Percentiles rank a stretch among this genome's conserved stretches.
Evolutionary conservation across 2,888 invertebrate genomes (phyloP).

Genomic region (Lucinisca nassula): DNA sequence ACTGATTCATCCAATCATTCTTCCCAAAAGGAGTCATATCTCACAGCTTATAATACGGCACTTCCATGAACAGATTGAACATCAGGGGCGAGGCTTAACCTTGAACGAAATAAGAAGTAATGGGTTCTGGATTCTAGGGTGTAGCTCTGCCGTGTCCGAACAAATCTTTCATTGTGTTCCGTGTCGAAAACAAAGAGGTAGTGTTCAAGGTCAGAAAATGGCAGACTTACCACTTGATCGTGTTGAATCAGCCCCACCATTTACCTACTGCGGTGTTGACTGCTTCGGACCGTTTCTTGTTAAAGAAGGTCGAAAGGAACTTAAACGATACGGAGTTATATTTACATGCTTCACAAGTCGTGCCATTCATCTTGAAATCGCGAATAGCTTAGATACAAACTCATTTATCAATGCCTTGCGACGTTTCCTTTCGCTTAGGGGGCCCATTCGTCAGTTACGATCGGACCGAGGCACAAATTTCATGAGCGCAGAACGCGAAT

Average conservation of each 20-base stretch:
- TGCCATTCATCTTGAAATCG: slow-evolving; percentile 54
- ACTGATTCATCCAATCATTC: slow-evolving; percentile 62
- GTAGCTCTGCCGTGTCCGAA: slow-evolving; percentile 68
- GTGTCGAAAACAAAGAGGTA: slow-evolving; percentile 77
- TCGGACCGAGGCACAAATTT: slow-evolving; percentile 65
- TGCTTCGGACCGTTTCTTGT: slow-evolving; percentile 22
- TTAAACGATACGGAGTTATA: slow-evolving; percentile 46
- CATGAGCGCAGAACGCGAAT: slow-evolving; percentile 54
- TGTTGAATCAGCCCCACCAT: slow-evolving; percentile 35
- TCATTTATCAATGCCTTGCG: slow-evolving; percentile 54
- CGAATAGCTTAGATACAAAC: slow-evolving; percentile 35
- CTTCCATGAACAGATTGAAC: slow-evolving; percentile 56
- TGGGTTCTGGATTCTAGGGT: slow-evolving; percentile 82
- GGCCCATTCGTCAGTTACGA: slow-evolving; percentile 43
- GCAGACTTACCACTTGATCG: slow-evolving; percentile 82
- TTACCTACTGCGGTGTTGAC: slow-evolving; percentile 26
- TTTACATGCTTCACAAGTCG: slow-evolving; percentile 50
- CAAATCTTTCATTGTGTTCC: slow-evolving; percentile 76
- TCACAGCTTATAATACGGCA: slow-evolving; percentile 61
- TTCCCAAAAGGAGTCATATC: slow-evolving; percentile 65
- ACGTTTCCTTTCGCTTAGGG: slow-evolving; percentile 40
- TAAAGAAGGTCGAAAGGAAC: slow-evolving; percentile 28
- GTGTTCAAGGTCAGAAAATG: slow-evolving; percentile 79
- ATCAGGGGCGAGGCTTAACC: slow-evolving; percentile 71
- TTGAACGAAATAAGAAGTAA: slow-evolving; percentile 60